Evolutionary conservation across 2,888 invertebrate genomes (phyloP), one percentile per base, ranked within the genome.

Genomic region (Dastarcus helophoroides): DNA sequence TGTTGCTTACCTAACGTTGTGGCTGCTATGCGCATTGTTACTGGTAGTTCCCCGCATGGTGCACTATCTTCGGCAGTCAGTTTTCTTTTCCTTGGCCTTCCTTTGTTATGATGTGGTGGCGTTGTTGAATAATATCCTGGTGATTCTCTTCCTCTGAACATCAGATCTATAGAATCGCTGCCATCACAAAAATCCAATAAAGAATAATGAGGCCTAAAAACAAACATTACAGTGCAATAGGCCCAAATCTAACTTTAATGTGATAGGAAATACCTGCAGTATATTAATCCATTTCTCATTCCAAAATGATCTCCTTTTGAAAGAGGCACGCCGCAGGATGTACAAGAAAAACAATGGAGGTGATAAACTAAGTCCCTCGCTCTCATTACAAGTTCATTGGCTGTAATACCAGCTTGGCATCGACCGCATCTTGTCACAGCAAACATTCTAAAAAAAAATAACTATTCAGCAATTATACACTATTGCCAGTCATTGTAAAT

Each of bases 251-350:
- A n/a, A n/a, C n/a, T 30, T 32, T 48, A 19, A 6, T 19, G n/a
- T n/a, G n/a, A n/a, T n/a, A n/a, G n/a, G n/a, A n/a, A n/a, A n/a
- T n/a, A 60, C 60, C 59, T 67, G 65, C 79, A 80, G 58, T 78
- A 79, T 36, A 89, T 76, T 38, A 83, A 68, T 29, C 81, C 79
- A 42, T 82, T 82, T 38, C 82, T 70, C 73, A 91, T 81, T 15
- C 90, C 90, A 59, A 90, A 93, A 47, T 85, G 82, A 53, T 93
- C 91, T 12, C 91, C 91, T 51, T 89, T 84, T 37, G 81, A 78
- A 38, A 93, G 69, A 29, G 79, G 73, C 21, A 76, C 71, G 27
- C 83, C 80, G 58, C 93, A 91, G 22, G 84, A 77, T 33, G 76
- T 73, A 59, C 91, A 91, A 17, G 83, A 79, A 68, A 93, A 93